Evolutionary conservation across 92 coral and sea anemone species (phyloP), one percentile per base, ranked within the genome.

Genomic region (Ricordea florida): DNA sequence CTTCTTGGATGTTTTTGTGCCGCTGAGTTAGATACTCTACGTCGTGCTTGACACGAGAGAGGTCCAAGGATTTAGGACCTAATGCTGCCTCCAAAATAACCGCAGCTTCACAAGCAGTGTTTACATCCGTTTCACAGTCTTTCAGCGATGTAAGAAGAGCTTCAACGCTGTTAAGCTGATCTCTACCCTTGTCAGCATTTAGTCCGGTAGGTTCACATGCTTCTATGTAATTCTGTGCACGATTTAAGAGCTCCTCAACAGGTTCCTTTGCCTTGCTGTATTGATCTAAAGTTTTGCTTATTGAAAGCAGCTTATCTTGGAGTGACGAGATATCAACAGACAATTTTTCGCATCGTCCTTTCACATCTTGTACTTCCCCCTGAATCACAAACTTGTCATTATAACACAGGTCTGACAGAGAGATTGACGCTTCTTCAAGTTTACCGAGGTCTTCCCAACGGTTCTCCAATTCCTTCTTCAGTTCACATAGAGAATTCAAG

Each of bases 321-420:
- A 85, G 64, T 4, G 74, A 42, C 5, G 81, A 79, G 6, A 83
- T 75, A 15, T 78, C 86, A n/a, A 62, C 78, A 23, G 66, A 35
- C 41, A 94, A 83, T 10, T 57, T 52, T 28, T 86, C 92, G 76
- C 81, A 94, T 9, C 98, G 97, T 77, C 86, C 92, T 69, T 77
- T 80, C 17, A 84, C 67, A 55, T 94, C 98, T 76, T 89, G 87
- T 0, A 76, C 88, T 59, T 92, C 98, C 21, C 98, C 98, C 47
- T 92, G 97, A 10, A 93, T 85, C 18, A 94, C 89, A 70, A 57
- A 94, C 69, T 86, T 88, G 73, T 94, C 98, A 30, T 93, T 90
- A 52, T 93, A 89, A 43, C 97, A 93, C 46, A 85, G 81, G 64
- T 92, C 88, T 32, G 93, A 45, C 8, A 93, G 79, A 45, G 88